Evolutionary conservation across 2,888 invertebrate genomes (phyloP).

Genomic region (Synergus gifuensis): DNA sequence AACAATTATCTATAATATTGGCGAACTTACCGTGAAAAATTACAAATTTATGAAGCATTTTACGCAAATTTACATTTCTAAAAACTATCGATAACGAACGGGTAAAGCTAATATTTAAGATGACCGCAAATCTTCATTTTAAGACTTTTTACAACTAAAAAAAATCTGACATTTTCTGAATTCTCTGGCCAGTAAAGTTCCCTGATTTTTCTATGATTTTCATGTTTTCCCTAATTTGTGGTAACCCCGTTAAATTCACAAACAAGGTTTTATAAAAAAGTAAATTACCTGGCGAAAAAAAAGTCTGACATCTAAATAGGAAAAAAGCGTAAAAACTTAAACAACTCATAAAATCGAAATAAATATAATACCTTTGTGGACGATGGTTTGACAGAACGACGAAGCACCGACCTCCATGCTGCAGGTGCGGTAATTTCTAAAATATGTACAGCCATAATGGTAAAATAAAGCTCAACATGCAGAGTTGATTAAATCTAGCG

Average conservation of each 20-base stretch:
- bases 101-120: background rate
- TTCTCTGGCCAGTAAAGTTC: too few relatives aligned
- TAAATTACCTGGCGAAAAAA: background rate
- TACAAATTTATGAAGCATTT: background rate
- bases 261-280: background rate
- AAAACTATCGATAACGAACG: background rate
- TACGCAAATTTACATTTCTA: background rate
- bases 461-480: constrained; percentile 57
- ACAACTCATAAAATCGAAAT: constrained; percentile 59
- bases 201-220: too few relatives aligned
- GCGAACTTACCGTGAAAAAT: background rate
- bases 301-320: background rate
- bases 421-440: constrained; percentile 75
- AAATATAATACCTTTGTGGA: constrained; percentile 70
- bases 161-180: too few relatives aligned
- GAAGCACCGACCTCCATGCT: constrained; percentile 77
- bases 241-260: too few relatives aligned
- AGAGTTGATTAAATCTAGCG: constrained; percentile 30
- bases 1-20: background rate
- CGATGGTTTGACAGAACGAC: constrained; percentile 73
- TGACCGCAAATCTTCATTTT: background rate
- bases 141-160: too few relatives aligned
- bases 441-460: constrained; percentile 68
- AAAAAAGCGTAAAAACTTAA: constrained; percentile 52
- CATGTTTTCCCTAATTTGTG: too few relatives aligned